A percentile compares a stretch with the other conserved stretches of the same genome.
These are phyloP conservation scores for Oceanodroma tethys DNA, from an alignment of 2,113 vertebrate genomes.

Conservation along the genomic window DNA sequence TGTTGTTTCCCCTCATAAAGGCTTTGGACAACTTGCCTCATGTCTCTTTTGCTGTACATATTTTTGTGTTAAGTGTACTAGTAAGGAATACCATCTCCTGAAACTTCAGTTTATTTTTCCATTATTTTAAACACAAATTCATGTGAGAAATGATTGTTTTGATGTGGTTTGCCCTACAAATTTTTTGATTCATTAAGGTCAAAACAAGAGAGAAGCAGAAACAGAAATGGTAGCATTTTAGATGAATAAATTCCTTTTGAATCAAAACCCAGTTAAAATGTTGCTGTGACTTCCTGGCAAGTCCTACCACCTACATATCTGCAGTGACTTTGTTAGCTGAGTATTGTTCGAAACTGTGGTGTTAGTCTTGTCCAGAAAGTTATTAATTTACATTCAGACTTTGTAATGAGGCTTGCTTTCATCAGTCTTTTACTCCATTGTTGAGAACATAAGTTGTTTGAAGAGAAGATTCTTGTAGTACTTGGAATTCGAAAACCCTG, in stretches of 20 bases:
- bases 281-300: neutral
- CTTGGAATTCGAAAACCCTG: neutral
- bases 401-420: neutral
- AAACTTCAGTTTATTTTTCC: neutral
- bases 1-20: neutral
- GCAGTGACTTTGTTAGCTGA: neutral
- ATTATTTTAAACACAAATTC: neutral
- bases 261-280: neutral
- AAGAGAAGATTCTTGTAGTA: neutral
- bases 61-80: neutral
- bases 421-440: neutral
- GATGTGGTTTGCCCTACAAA: neutral
- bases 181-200: neutral
- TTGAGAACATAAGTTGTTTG: neutral
- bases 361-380: neutral
- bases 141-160: neutral
- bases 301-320: neutral
- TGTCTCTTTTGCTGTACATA: neutral
- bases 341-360: neutral
- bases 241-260: neutral
- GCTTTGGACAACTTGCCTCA: neutral
- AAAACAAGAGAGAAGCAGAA: neutral
- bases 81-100: neutral
- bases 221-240: neutral
- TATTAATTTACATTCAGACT: neutral